Percentiles rank a stretch among this genome's conserved stretches.
Evolutionary conservation across 1,140 invertebrate genomes (phyloP).

Genomic region (Drosophila aff.): DNA sequence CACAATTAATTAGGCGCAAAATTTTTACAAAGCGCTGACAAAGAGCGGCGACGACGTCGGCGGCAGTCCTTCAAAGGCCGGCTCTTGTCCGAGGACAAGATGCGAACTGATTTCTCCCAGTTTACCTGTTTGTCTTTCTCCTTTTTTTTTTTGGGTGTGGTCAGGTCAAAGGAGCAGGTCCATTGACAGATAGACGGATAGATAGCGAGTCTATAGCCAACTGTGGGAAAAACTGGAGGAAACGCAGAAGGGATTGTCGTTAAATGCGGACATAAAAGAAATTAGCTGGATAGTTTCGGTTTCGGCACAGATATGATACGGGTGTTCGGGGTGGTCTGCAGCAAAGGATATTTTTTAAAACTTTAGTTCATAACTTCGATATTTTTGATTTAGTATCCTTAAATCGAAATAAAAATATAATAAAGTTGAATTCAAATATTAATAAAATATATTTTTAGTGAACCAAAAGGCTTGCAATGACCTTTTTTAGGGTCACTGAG

Average conservation of each 20-base stretch:
- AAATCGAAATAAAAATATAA: too few relatives aligned
- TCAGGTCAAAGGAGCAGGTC: constrained; percentile 54
- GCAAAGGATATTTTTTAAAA: too few relatives aligned
- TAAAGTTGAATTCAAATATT: too few relatives aligned
- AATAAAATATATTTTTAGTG: too few relatives aligned
- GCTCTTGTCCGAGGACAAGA: constrained; percentile 34
- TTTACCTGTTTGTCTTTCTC: constrained; percentile 31
- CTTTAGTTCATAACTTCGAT: neutral
- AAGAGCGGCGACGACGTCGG: constrained; percentile 22
- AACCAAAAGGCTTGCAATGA: neutral
- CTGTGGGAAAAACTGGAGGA: constrained; percentile 57
- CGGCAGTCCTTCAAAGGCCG: constrained; percentile 57
- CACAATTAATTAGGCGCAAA: constrained; percentile 81
- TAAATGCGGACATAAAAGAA: constrained; percentile 74
- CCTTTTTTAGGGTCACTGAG: neutral
- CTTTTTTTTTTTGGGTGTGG: constrained; percentile 49
- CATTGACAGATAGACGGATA: constrained; percentile 63
- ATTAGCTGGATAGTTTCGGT: constrained; percentile 55
- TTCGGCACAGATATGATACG: constrained; percentile 31
- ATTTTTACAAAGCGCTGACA: constrained; percentile 56
- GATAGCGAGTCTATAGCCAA: constrained; percentile 15
- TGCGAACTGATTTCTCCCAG: constrained; percentile 38
- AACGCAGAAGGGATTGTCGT: constrained; percentile 42
- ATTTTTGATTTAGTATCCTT: too few relatives aligned
- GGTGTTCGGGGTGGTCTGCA: constrained; percentile 60